These are phyloP conservation scores for Hesperia comma DNA, from an alignment of 2,888 invertebrate species.

Conservation along the genomic window DNA sequence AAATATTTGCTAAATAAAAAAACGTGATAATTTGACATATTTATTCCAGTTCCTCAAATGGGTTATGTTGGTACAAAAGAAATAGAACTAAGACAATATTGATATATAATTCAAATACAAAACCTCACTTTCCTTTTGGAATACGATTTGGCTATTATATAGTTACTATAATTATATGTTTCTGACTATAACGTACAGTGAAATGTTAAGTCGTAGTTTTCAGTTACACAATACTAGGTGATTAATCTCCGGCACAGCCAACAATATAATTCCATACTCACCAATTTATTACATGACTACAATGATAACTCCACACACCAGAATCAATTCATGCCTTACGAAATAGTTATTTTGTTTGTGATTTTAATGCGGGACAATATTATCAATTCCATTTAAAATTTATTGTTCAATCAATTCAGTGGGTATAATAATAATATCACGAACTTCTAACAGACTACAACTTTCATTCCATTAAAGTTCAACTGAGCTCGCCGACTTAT, in stretches of 20 bases:
- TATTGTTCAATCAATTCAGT: constrained; percentile 5
- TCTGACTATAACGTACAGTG: constrained; percentile 5
- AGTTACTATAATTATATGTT: constrained; percentile 58
- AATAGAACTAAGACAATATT: constrained; percentile 43
- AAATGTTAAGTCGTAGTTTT: constrained; percentile 8
- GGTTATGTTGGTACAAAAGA: constrained; percentile 72
- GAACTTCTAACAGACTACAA: background rate
- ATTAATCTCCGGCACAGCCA: constrained; percentile 65
- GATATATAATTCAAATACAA: constrained; percentile 31
- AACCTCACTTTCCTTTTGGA: constrained; percentile 31
- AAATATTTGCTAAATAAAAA: constrained; percentile 37
- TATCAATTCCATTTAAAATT: constrained; percentile 9
- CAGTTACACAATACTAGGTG: constrained; percentile 40
- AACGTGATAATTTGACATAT: constrained; percentile 58
- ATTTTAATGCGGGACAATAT: constrained; percentile 1
- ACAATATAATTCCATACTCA: constrained; percentile 64
- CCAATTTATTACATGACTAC: constrained; percentile 12
- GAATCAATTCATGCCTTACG: background rate
- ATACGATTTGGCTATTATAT: constrained; percentile 34
- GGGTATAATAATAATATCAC: constrained; percentile 2
- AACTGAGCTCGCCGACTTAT: background rate
- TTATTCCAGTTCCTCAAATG: constrained; percentile 71
- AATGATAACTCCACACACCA: background rate
- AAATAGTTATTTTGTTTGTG: constrained; percentile 2
- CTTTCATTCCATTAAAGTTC: background rate